Conservation (phyloP, 2,888 invertebrate genomes). For the Drosophila quinaria region DNA sequence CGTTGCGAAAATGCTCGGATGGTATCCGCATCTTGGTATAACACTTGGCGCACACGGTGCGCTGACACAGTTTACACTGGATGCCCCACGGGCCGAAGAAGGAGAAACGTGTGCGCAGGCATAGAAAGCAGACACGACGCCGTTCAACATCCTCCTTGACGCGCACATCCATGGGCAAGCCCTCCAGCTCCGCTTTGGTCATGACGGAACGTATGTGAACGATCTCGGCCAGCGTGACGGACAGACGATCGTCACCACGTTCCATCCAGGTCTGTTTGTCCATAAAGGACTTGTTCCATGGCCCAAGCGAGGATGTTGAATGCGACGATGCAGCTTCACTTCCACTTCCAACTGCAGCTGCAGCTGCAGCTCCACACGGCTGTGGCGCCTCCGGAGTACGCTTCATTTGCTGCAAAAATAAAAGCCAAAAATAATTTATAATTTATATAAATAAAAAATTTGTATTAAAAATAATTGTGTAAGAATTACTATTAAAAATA, state of each 20-base stretch:
- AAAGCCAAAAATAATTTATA: background rate
- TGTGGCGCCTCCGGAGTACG: conserved; percentile 26
- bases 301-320: conserved; percentile 85
- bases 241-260: conserved; percentile 92
- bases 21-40: conserved; percentile 98
- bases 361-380: conserved; percentile 15
- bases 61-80: conserved; percentile 96
- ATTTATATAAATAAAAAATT: too few species aligned
- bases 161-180: conserved; percentile 95
- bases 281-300: conserved; percentile 86
- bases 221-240: conserved; percentile 97
- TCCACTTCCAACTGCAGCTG: conserved; percentile 42
- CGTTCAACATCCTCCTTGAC: conserved; percentile 97
- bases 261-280: conserved; percentile 92
- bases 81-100: conserved; percentile 98
- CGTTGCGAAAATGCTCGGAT: conserved; percentile 97
- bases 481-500: too few species aligned
- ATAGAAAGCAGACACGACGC: conserved; percentile 97
- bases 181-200: conserved; percentile 98
- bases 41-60: conserved; percentile 97
- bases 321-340: conserved; percentile 52
- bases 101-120: conserved; percentile 97
- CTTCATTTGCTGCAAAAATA: conserved; percentile 19
- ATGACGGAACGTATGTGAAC: conserved; percentile 98
- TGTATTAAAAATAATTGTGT: too few species aligned